These are phyloP conservation scores for Zosterops hypoxanthus DNA, from an alignment of 2,113 vertebrate genomes.

Conservation along the genomic window DNA sequence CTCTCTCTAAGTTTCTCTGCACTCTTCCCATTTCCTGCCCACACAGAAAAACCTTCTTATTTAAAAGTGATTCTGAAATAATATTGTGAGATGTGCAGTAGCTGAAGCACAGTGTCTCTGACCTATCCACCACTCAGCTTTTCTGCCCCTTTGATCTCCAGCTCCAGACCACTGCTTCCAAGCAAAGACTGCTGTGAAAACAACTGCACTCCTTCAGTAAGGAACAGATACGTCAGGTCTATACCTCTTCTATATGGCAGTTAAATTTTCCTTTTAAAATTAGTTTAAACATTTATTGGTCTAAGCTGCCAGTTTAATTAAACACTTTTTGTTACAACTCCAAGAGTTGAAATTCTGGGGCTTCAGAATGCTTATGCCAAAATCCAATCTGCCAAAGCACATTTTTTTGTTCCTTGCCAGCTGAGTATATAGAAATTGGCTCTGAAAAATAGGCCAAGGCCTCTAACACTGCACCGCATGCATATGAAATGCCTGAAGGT, in stretches of 20 bases:
- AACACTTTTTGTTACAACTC: conserved; percentile 20
- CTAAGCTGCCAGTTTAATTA: conserved; percentile 55
- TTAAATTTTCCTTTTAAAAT: conserved; percentile 42
- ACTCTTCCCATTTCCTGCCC: background rate
- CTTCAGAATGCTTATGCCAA: conserved; percentile 32
- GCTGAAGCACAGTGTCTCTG: background rate
- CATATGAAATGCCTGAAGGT: conserved; percentile 31
- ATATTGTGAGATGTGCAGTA: background rate
- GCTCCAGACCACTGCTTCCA: background rate
- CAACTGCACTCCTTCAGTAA: background rate
- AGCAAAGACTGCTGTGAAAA: background rate
- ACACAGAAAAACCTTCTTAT: accelerated
- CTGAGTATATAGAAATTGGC: conserved; percentile 65
- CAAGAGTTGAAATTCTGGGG: conserved; percentile 9
- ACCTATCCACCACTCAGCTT: background rate
- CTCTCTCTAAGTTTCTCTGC: background rate
- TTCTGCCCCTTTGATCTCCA: background rate
- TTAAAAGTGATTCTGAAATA: background rate
- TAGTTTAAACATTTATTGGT: conserved; percentile 24
- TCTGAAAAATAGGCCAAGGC: conserved; percentile 40
- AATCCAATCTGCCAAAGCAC: conserved; percentile 40
- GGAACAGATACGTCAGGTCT: background rate
- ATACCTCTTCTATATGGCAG: background rate
- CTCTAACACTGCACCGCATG: conserved; percentile 39
- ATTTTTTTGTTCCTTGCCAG: conserved; percentile 55